Percentiles rank a stretch among this genome's conserved stretches.
These are phyloP conservation scores for Troides helena DNA, from an alignment of 2,888 invertebrate species.

Conservation along the genomic window DNA sequence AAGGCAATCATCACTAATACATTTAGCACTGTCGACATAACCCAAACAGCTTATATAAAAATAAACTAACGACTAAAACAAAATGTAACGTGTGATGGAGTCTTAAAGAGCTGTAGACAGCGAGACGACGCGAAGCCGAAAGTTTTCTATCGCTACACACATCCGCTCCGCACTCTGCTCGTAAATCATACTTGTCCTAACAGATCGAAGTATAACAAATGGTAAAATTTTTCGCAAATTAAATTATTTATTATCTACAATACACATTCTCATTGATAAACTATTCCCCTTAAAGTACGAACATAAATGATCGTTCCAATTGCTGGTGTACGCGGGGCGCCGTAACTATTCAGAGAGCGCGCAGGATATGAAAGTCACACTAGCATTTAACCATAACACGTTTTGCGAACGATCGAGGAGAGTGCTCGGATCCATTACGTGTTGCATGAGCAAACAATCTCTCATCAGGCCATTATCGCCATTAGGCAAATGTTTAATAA, in stretches of 20 bases:
- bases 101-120: slow-evolving; percentile 16
- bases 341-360: slow-evolving; percentile 31
- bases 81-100: slow-evolving; percentile 14
- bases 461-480: slow-evolving; percentile 51
- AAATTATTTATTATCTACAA: background rate
- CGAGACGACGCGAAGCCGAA: slow-evolving; percentile 17
- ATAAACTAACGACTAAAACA: slow-evolving; percentile 17
- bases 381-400: slow-evolving; percentile 71
- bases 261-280: background rate
- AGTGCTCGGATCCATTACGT: slow-evolving; percentile 70
- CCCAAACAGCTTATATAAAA: slow-evolving; percentile 20
- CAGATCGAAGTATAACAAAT: background rate
- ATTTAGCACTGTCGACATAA: background rate
- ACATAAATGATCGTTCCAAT: background rate
- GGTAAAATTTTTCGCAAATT: background rate
- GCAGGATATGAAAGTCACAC: slow-evolving; percentile 68
- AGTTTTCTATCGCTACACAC: slow-evolving; percentile 1
- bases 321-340: slow-evolving; percentile 22
- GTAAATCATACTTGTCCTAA: background rate
- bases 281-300: background rate
- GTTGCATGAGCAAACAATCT: slow-evolving; percentile 60
- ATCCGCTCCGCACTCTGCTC: background rate
- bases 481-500: slow-evolving; percentile 45
- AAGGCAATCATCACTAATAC: background rate
- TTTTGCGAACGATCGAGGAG: slow-evolving; percentile 68